Conservation (phyloP, 2,888 invertebrate genomes). For the Thelaira solivaga region DNA sequence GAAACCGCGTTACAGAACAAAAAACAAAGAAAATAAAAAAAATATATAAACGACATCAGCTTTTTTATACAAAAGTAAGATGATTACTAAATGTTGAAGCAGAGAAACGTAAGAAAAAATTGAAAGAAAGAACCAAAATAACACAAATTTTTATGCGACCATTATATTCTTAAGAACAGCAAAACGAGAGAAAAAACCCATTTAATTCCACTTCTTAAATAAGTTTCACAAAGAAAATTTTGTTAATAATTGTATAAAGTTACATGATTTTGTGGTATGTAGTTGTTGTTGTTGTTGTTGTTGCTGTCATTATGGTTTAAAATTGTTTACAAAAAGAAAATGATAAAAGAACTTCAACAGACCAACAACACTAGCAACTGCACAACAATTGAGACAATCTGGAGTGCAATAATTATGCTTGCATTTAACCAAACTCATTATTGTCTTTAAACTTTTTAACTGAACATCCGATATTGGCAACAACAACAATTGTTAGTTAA, state of each 20-base stretch:
- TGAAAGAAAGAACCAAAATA: constrained; percentile 25
- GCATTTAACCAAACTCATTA: constrained; percentile 49
- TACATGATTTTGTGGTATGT: constrained; percentile 49
- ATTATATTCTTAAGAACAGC: constrained; percentile 42
- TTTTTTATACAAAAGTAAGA: constrained; percentile 39
- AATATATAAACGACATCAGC: constrained; percentile 36
- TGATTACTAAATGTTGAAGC: constrained; percentile 31
- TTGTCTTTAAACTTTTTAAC: constrained; percentile 42
- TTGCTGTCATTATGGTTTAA: constrained; percentile 3
- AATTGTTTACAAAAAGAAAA: not conserved
- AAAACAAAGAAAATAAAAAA: constrained; percentile 3
- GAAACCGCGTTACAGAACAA: constrained; percentile 43
- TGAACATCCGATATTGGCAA: constrained; percentile 30
- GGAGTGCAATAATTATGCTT: constrained; percentile 43
- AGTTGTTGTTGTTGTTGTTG: constrained; percentile 9
- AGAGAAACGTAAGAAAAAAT: constrained; percentile 9
- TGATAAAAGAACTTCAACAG: not conserved
- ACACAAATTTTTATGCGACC: constrained; percentile 35
- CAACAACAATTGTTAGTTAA: not conserved
- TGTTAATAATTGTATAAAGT: constrained; percentile 48
- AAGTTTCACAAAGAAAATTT: constrained; percentile 11
- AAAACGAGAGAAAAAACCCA: not conserved
- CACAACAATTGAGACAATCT: constrained; percentile 53
- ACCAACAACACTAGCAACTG: constrained; percentile 22
- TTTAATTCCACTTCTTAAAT: constrained; percentile 12